A percentile compares a stretch with the other conserved stretches of the same genome.
Conservation (phyloP, 2,888 invertebrate genomes). For the Cryptocephalus primarius region DNA sequence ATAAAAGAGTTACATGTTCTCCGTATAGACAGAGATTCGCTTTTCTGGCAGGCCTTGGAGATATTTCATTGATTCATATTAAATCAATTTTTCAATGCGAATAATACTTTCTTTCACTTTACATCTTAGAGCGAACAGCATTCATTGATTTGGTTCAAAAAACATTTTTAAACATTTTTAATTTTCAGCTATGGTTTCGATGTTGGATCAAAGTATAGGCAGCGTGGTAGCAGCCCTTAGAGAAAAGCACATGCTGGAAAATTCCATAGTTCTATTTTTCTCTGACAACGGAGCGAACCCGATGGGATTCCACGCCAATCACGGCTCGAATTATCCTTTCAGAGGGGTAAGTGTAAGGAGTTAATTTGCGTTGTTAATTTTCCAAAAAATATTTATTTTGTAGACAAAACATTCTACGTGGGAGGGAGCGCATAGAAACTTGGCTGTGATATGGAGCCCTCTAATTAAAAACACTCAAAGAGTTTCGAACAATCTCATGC, state of each 20-base stretch:
- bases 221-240: constrained; percentile 61
- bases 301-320: constrained; percentile 59
- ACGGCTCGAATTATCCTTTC: constrained; percentile 70
- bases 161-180: constrained; percentile 1
- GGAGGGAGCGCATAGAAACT: constrained; percentile 59
- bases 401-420: constrained; percentile 58
- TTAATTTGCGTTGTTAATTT: too few species aligned
- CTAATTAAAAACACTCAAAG: constrained; percentile 42
- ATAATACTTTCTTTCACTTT: too few species aligned
- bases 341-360: constrained; percentile 50
- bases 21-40: too few species aligned
- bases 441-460: constrained; percentile 57
- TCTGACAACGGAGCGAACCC: constrained; percentile 85
- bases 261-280: constrained; percentile 77
- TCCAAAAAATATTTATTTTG: constrained; percentile 9
- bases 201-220: constrained; percentile 80
- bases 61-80: too few species aligned
- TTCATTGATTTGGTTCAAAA: too few species aligned
- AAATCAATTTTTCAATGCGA: too few species aligned
- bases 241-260: constrained; percentile 59
- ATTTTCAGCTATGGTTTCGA: constrained; percentile 72
- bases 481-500: constrained; percentile 50
- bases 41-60: too few species aligned
- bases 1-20: not conserved
- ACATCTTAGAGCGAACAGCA: too few species aligned